phyloP scores from a whole-genome alignment of 1,140 invertebrate species.

The Nomia melanderi region DNA sequence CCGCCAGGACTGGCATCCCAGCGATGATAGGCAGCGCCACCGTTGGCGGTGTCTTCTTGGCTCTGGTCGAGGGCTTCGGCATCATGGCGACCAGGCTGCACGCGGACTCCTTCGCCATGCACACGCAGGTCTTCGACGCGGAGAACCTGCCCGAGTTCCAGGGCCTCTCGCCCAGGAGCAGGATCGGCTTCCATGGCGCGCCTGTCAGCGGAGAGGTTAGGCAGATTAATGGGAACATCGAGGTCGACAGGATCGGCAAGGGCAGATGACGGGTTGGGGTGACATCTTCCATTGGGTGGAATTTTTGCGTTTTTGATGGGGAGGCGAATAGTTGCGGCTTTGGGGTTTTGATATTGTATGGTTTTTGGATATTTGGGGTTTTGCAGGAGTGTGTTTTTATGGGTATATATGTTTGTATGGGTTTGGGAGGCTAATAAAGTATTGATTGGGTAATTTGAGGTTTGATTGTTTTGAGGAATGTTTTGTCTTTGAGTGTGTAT shows the following conservation, averaged over 20 bases:
- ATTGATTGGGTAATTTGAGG: too few relatives aligned
- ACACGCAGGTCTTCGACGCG: slow-evolving; percentile 36
- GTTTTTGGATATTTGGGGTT: too few relatives aligned
- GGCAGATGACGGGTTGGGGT: slow-evolving; percentile 40
- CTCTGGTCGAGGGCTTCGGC: slow-evolving; percentile 48
- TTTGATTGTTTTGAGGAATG: too few relatives aligned
- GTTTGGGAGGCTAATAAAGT: too few relatives aligned
- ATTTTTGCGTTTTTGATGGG: too few relatives aligned
- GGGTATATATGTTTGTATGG: too few relatives aligned
- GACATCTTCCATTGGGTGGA: too few relatives aligned
- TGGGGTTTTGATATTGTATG: too few relatives aligned
- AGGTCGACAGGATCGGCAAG: slow-evolving; percentile 42
- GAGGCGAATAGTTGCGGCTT: too few relatives aligned
- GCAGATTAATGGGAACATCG: slow-evolving; percentile 23
- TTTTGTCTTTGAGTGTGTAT: too few relatives aligned
- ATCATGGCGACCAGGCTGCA: slow-evolving; percentile 54
- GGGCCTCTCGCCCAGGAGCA: background rate
- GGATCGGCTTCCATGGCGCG: slow-evolving; percentile 13
- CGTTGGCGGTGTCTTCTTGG: slow-evolving; percentile 51
- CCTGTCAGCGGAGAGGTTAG: background rate
- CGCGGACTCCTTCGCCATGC: slow-evolving; percentile 48
- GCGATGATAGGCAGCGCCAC: slow-evolving; percentile 60
- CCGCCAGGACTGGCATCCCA: slow-evolving; percentile 51
- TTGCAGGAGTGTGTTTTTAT: too few relatives aligned
- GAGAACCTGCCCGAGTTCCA: slow-evolving; percentile 43